These are phyloP conservation scores for Chrysolina haemoptera DNA, from an alignment of 2,888 invertebrate species.

Conservation along the genomic window DNA sequence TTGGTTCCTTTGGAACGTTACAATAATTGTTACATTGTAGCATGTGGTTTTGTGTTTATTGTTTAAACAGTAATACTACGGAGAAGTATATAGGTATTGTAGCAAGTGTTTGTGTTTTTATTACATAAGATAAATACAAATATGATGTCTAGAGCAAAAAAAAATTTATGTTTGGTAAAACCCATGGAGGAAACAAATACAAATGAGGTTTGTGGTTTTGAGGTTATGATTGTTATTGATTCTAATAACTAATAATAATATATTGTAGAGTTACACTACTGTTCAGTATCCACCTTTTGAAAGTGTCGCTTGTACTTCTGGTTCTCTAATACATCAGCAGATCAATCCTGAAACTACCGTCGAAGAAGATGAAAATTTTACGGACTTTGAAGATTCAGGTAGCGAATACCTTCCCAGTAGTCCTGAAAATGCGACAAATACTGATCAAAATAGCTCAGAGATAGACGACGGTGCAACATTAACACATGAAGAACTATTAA, in stretches of 20 bases:
- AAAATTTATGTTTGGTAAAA: not conserved
- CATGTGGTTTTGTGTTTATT: not conserved
- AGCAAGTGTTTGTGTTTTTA: slow-evolving; percentile 1
- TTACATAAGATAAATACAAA: not conserved
- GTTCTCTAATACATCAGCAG: too few relatives aligned
- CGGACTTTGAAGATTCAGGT: too few relatives aligned
- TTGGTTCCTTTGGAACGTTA: not conserved
- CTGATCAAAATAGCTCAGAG: too few relatives aligned
- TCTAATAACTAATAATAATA: not conserved
- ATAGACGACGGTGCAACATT: too few relatives aligned
- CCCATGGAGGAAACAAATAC: not conserved
- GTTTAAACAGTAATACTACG: not conserved
- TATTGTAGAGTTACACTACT: too few relatives aligned
- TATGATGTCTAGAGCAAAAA: not conserved
- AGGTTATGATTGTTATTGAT: not conserved
- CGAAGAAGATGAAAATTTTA: too few relatives aligned
- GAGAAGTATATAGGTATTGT: not conserved
- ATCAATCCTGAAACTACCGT: too few relatives aligned
- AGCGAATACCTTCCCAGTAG: too few relatives aligned
- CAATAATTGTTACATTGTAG: not conserved
- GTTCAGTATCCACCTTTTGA: too few relatives aligned
- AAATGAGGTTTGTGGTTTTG: not conserved
- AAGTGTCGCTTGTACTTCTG: too few relatives aligned
- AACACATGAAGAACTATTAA: too few relatives aligned
- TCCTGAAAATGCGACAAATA: too few relatives aligned